phyloP scores from a whole-genome alignment of 1,140 invertebrate genomes.

The Neodiprion lecontei region DNA sequence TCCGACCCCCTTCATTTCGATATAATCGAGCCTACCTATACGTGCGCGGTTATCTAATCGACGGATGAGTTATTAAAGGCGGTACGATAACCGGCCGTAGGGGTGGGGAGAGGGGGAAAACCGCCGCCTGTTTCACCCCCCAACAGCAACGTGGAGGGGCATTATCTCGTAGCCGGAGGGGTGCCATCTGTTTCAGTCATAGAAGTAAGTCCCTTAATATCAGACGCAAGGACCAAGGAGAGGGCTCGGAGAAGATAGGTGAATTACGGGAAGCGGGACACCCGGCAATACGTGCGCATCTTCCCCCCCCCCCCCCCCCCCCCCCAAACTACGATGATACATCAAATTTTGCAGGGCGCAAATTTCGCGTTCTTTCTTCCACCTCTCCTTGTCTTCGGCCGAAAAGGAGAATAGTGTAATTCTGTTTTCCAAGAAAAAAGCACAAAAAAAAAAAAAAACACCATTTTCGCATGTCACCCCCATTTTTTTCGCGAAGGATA shows the following conservation, averaged over 20 bases:
- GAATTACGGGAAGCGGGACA: no score
- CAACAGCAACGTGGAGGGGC: conserved; percentile 22
- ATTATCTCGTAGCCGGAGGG: conserved; percentile 56
- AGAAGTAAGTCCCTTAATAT: conserved; percentile 34
- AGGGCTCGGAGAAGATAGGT: no score
- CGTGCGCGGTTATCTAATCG: conserved; percentile 7
- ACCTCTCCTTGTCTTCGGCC: no score
- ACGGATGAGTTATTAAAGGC: neutral
- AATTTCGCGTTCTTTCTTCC: neutral
- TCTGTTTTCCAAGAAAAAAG: no score
- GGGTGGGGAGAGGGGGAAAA: conserved; percentile 22
- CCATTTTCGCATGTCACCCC: no score
- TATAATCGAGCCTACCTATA: neutral
- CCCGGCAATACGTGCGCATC: no score
- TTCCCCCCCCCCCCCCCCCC: no score
- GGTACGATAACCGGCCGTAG: neutral
- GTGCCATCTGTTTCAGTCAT: conserved; percentile 54
- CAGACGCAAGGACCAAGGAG: neutral
- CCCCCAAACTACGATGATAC: neutral
- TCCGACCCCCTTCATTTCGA: neutral
- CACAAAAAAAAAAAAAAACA: no score
- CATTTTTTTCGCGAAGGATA: no score
- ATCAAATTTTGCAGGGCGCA: neutral
- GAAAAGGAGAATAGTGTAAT: no score
- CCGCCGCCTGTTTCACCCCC: conserved; percentile 20